Percentiles rank a stretch among this genome's conserved stretches.
Evolutionary conservation across 2,888 invertebrate species (phyloP).

Genomic region (Noctua pronuba): DNA sequence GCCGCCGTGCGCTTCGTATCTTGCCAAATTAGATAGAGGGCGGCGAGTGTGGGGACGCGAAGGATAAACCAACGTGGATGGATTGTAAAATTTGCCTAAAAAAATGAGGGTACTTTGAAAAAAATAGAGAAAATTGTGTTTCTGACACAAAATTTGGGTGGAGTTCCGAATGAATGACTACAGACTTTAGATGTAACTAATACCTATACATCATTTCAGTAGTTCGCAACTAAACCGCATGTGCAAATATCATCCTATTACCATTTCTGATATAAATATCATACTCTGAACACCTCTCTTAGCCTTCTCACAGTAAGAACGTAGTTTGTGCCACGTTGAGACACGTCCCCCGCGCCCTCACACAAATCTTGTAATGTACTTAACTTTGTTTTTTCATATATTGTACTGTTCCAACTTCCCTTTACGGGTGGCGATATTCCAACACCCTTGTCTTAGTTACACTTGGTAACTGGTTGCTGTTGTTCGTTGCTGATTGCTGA

Average conservation of each 20-base stretch:
- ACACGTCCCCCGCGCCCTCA: conserved; percentile 56
- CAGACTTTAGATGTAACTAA: conserved; percentile 35
- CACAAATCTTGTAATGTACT: conserved; percentile 79
- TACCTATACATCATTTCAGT: conserved; percentile 42
- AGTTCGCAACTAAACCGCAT: conserved; percentile 59
- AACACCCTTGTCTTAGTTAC: conserved; percentile 81
- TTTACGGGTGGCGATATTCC: conserved; percentile 70
- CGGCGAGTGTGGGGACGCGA: conserved; percentile 66
- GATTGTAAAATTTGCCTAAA: background rate
- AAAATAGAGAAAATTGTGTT: conserved; percentile 1
- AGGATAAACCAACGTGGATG: conserved; percentile 44
- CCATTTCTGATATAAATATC: conserved; percentile 48
- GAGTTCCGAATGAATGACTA: conserved; percentile 6
- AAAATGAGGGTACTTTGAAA: conserved; percentile 13
- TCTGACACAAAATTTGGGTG: conserved; percentile 2
- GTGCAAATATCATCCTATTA: conserved; percentile 47
- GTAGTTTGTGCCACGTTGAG: conserved; percentile 53
- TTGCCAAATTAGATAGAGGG: conserved; percentile 82
- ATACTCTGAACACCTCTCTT: conserved; percentile 35
- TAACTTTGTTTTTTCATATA: conserved; percentile 81
- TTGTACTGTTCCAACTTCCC: conserved; percentile 67
- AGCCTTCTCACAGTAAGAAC: conserved; percentile 41
- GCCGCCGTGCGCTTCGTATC: conserved; percentile 78
- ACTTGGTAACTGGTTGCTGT: conserved; percentile 80
- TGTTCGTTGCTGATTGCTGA: conserved; percentile 51